Evolutionary conservation across 53 echinoderm and acorn worm species (phyloP).

Genomic region (Actinopyga echinites): DNA sequence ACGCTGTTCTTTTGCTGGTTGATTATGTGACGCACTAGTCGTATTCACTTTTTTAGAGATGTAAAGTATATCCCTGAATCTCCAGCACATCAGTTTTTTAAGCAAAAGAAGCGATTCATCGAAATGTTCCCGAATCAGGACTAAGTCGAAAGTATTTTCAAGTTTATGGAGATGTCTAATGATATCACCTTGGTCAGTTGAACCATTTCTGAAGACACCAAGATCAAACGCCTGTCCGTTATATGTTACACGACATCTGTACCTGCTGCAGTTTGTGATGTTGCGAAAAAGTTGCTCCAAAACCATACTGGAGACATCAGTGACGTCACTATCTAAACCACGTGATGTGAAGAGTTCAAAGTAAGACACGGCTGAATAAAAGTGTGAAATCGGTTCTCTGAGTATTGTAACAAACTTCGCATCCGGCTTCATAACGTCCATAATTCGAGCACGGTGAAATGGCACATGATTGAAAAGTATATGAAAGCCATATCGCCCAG

Average conservation of each 20-base stretch:
- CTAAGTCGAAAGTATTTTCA: neutral
- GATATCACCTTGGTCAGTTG: neutral
- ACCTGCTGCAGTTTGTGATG: neutral
- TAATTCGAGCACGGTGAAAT: neutral
- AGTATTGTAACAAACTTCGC: slow-evolving; percentile 12
- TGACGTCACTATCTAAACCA: neutral
- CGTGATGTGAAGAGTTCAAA: neutral
- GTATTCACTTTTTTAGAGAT: neutral
- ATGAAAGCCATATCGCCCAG: neutral
- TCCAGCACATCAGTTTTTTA: neutral
- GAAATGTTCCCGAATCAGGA: slow-evolving; percentile 1
- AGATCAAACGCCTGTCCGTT: slow-evolving; percentile 31
- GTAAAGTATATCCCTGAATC: slow-evolving; percentile 11
- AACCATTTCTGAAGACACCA: neutral
- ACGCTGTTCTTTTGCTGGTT: neutral
- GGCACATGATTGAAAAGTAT: slow-evolving; percentile 21
- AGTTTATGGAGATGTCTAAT: neutral
- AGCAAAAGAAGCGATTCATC: slow-evolving; percentile 28
- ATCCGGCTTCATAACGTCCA: slow-evolving; percentile 1
- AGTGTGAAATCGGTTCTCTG: slow-evolving; percentile 9
- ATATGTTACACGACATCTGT: neutral
- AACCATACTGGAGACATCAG: neutral
- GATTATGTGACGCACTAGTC: neutral
- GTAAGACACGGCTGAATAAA: slow-evolving; percentile 5
- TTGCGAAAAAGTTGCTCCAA: neutral